These are phyloP conservation scores for Zeus faber DNA, from an alignment of 2,113 vertebrate species.

Conservation along the genomic window DNA sequence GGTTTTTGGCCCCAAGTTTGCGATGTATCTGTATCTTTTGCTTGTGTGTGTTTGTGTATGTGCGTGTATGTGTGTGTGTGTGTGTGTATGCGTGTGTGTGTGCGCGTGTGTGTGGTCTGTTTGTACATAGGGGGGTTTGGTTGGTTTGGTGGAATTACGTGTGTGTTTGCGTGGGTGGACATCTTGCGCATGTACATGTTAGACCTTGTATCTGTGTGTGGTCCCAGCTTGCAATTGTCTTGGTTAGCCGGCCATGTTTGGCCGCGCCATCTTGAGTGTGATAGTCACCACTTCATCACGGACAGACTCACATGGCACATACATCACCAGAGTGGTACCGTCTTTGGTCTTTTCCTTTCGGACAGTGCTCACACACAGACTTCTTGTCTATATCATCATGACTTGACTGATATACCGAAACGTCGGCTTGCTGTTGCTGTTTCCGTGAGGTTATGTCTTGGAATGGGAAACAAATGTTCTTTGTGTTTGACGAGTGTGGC, in stretches of 20 bases:
- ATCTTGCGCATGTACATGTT: constrained; percentile 7
- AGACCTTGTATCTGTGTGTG: constrained; percentile 48
- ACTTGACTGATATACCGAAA: background rate
- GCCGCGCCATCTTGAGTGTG: constrained; percentile 54
- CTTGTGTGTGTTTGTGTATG: background rate
- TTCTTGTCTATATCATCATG: constrained; percentile 20
- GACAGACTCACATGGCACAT: constrained; percentile 47
- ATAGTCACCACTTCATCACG: constrained; percentile 52
- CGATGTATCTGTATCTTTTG: constrained; percentile 13
- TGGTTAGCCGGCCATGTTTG: constrained; percentile 19
- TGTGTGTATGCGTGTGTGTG: background rate
- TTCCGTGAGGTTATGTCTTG: too few relatives aligned
- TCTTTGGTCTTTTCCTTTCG: constrained; percentile 13
- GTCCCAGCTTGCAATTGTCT: constrained; percentile 39
- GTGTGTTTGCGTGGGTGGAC: constrained; percentile 33
- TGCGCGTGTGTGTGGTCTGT: background rate
- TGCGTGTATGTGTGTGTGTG: constrained; percentile 6
- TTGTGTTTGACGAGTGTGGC: too few relatives aligned
- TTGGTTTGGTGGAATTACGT: too few relatives aligned
- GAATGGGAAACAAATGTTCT: background rate
- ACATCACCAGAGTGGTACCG: constrained; percentile 30
- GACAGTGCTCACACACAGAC: constrained; percentile 31
- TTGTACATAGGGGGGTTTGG: constrained; percentile 1
- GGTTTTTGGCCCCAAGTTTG: constrained; percentile 30
- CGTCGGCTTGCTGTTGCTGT: background rate